Evolutionary conservation across 2,113 vertebrate genomes (phyloP), one percentile per base, ranked within the genome.

Genomic region (Ploceus nigricollis): DNA sequence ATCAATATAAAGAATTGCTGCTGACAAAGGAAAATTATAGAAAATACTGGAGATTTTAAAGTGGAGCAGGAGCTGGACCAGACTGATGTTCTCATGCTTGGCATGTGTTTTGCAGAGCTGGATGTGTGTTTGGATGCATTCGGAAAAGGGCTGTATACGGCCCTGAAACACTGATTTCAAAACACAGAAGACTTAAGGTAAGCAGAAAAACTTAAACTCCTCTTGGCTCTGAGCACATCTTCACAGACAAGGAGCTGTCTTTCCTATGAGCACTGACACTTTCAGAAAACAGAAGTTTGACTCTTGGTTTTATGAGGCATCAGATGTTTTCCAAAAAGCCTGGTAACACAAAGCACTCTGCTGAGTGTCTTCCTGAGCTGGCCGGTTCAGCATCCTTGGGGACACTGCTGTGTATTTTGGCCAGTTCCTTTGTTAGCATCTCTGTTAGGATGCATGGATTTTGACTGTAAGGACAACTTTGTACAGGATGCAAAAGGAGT

Each of bases 1-100:
- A 94, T 42, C 47, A 84, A 61, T 75, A 72, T 90, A 64, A 87
- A 78, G 42, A 96, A 79, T 53, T 90, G 77, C 51, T 87, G 70
- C 42, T 78, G 47, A 75, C 35, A 87, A 87, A 65, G 42, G 54
- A 89, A 95, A 94, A 91, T 84, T 2, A 63, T 19, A 87, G 60
- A 82, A 91, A 91, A 90, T 71, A 76, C 22, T 33, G 25, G n/a
- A 78, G 31, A 75, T 85, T 95, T 93, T 79, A 37, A 87, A 48
- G 56, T 75, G 30, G n/a, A 35, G 21, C 31, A 77, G 25, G n/a
- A 33, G 18, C 33, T 78, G 35, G 47, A 72, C 33, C 47, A 89
- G 40, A 57, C 19, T 30, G 33, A 35, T 1, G 0, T 33, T 72
- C 19, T 85, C 16, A 13, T 60, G 42, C 8, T 70, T 61, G 8